These are phyloP conservation scores for Eupithecia abbreviata DNA, from an alignment of 2,888 invertebrate genomes.

Conservation along the genomic window DNA sequence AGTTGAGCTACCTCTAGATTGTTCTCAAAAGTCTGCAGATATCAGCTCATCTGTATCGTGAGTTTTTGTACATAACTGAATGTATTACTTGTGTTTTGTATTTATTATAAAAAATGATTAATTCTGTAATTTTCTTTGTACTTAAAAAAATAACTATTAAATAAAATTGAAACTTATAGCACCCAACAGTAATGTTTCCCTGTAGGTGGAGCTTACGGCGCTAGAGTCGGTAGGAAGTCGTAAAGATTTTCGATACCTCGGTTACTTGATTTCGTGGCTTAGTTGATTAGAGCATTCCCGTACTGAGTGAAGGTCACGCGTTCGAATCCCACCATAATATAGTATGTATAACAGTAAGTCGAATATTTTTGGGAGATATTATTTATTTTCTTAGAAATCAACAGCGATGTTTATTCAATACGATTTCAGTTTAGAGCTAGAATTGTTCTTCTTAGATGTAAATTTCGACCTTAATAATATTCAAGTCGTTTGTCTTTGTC, in stretches of 20 bases:
- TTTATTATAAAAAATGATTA: no score
- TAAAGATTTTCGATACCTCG: no score
- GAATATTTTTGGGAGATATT: no score
- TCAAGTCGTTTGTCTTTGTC: slow-evolving; percentile 15
- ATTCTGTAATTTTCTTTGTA: neutral
- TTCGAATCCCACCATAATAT: no score
- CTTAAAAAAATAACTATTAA: neutral
- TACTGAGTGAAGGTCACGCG: no score
- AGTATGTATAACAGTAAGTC: no score
- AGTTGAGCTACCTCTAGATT: neutral
- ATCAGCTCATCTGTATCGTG: neutral
- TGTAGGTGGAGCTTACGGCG: no score
- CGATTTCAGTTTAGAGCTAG: neutral
- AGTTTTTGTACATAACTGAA: neutral
- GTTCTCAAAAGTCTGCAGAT: neutral
- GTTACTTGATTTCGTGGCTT: no score
- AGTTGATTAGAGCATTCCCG: no score
- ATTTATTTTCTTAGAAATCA: no score
- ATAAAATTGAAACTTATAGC: neutral
- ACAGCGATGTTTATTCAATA: neutral
- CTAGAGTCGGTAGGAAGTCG: no score
- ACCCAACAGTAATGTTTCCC: neutral
- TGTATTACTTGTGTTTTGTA: neutral
- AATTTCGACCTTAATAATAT: neutral
- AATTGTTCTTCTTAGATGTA: neutral